Conservation (phyloP, 1,140 invertebrate genomes). For the Meloidogyne floridensis region DNA sequence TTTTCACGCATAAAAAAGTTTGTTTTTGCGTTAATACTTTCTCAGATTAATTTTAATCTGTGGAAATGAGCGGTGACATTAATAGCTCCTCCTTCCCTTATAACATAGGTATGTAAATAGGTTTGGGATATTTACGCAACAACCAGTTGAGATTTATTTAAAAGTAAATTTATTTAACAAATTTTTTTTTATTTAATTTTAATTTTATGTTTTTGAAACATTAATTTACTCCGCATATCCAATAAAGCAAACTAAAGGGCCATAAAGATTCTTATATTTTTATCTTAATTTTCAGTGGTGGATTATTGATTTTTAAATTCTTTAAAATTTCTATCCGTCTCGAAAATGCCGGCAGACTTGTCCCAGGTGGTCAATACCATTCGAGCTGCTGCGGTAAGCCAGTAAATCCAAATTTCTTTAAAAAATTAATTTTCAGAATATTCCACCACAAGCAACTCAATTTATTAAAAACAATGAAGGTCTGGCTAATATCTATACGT, state of each 20-base stretch:
- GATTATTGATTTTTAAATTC: neutral
- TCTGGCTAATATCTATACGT: conserved; percentile 1
- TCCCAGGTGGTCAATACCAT: neutral
- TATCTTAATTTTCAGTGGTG: neutral
- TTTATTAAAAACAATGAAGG: conserved; percentile 11
- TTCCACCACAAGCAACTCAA: conserved; percentile 2
- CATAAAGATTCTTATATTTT: neutral
- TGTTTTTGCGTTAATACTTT: neutral
- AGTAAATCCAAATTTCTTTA: neutral
- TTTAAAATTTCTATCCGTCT: neutral
- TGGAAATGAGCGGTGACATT: neutral
- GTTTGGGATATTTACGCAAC: neutral
- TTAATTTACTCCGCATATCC: neutral
- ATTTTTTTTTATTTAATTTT: neutral
- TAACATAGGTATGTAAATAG: neutral
- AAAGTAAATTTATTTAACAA: neutral
- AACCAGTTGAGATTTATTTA: neutral
- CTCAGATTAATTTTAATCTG: neutral
- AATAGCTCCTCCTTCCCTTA: neutral
- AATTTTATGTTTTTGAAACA: neutral
- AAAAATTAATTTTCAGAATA: conserved; percentile 18
- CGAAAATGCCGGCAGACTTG: neutral
- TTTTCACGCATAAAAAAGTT: neutral
- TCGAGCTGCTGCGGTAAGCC: neutral
- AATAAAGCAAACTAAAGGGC: neutral